These are phyloP conservation scores for Loris lydekkerianus DNA, from an alignment of 2,797 vertebrate species.

Conservation along the genomic window DNA sequence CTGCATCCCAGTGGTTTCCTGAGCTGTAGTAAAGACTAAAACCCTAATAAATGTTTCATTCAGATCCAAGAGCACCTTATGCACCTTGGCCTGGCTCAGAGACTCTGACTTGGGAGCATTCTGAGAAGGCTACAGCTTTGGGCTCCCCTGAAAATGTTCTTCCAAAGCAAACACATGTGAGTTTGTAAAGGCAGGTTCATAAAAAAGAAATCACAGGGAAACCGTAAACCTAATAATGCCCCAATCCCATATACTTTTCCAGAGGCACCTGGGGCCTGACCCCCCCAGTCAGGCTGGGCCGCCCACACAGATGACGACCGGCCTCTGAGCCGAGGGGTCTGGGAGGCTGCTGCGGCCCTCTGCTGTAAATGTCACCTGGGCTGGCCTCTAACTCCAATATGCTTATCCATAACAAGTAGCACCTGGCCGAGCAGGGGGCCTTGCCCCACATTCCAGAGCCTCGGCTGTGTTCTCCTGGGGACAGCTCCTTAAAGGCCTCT, in stretches of 20 bases:
- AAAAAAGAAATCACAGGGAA: background rate
- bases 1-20: background rate
- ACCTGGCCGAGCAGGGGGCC: no score
- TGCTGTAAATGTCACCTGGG: rapidly evolving
- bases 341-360: background rate
- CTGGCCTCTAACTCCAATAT: background rate
- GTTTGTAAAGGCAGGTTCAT: conserved; percentile 18
- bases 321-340: background rate
- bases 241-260: background rate
- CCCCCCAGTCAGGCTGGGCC: background rate
- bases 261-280: background rate
- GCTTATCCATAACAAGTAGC: background rate
- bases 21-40: background rate
- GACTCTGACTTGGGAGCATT: rapidly evolving
- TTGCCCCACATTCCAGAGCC: rapidly evolving
- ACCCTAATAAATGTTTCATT: background rate
- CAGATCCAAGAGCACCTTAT: background rate
- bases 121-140: background rate
- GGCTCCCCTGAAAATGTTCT: background rate
- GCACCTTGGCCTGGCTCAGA: background rate
- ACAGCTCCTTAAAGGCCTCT: background rate
- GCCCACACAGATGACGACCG: background rate
- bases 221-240: background rate
- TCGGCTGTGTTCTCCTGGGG: background rate
- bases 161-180: conserved; percentile 51